Evolutionary conservation across 1,140 invertebrate genomes (phyloP).

Genomic region (Carcinoscorpius rotundicauda): DNA sequence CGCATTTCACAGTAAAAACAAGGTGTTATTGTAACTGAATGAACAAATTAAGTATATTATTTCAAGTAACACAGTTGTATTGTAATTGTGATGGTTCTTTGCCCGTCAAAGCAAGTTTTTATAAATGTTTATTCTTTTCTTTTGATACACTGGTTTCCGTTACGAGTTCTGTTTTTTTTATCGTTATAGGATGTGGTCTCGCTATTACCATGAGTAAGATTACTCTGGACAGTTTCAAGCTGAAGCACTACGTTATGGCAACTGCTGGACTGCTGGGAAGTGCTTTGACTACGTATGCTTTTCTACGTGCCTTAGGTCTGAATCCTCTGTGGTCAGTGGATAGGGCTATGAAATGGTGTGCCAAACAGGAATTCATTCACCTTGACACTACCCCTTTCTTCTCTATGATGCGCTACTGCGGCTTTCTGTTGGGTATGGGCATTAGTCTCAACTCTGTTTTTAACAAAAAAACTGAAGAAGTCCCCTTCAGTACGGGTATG

Average conservation of each 20-base stretch:
- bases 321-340: slow-evolving; percentile 45
- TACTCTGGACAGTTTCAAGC: slow-evolving; percentile 19
- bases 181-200: slow-evolving; percentile 27
- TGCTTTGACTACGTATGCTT: slow-evolving; percentile 29
- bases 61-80: too few species aligned
- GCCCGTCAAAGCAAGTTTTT: too few species aligned
- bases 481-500: slow-evolving; percentile 15
- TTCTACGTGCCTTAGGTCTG: slow-evolving; percentile 30
- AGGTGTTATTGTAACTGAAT: too few species aligned
- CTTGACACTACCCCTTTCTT: slow-evolving; percentile 45
- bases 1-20: too few species aligned
- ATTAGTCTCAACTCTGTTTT: slow-evolving; percentile 27
- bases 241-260: slow-evolving; percentile 23
- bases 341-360: slow-evolving; percentile 46
- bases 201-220: slow-evolving; percentile 26
- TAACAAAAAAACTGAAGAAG: slow-evolving; percentile 8
- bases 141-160: too few species aligned
- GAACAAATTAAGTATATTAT: too few species aligned
- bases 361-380: slow-evolving; percentile 39
- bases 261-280: slow-evolving; percentile 22
- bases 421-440: slow-evolving; percentile 35
- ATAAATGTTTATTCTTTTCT: too few species aligned
- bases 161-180: slow-evolving; percentile 1
- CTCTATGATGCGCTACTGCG: slow-evolving; percentile 37
- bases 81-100: too few species aligned